A percentile compares a stretch with the other conserved stretches of the same genome.
Evolutionary conservation across 2,113 vertebrate genomes (phyloP).

Genomic region (Corydoras sp.): DNA sequence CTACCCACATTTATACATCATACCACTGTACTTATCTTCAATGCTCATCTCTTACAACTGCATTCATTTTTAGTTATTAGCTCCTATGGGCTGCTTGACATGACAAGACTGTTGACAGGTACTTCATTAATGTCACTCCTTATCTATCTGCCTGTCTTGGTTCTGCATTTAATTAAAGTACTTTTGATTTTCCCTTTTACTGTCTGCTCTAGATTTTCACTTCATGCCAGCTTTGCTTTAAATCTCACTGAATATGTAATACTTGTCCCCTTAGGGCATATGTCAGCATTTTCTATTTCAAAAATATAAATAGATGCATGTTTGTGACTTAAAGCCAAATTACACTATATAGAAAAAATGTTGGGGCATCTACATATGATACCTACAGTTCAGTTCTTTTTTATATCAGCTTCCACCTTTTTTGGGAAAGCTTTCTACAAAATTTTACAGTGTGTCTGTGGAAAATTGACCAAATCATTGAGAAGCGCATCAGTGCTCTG

Average conservation of each 20-base stretch:
- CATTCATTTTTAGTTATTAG: slow-evolving; percentile 15
- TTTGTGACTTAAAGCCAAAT: too few relatives aligned
- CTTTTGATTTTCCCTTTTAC: neutral
- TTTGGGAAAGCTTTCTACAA: too few relatives aligned
- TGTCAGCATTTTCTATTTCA: slow-evolving; percentile 3
- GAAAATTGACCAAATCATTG: too few relatives aligned
- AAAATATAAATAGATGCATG: too few relatives aligned
- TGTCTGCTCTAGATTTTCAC: neutral
- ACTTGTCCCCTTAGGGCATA: slow-evolving; percentile 7
- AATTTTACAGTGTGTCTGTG: too few relatives aligned
- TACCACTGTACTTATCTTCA: neutral
- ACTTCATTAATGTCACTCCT: slow-evolving; percentile 6
- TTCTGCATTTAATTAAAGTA: neutral
- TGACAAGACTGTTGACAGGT: neutral
- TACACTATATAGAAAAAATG: too few relatives aligned
- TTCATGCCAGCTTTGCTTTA: too few relatives aligned
- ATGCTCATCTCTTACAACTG: neutral
- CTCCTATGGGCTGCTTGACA: slow-evolving; percentile 9
- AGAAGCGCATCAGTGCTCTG: too few relatives aligned
- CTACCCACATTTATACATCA: too few relatives aligned
- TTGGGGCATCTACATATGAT: too few relatives aligned
- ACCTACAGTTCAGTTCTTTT: too few relatives aligned
- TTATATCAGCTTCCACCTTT: too few relatives aligned
- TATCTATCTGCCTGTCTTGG: neutral
- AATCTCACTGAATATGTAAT: neutral